These are phyloP conservation scores for Percina caprodes DNA, from an alignment of 2,113 vertebrate genomes.

Conservation along the genomic window DNA sequence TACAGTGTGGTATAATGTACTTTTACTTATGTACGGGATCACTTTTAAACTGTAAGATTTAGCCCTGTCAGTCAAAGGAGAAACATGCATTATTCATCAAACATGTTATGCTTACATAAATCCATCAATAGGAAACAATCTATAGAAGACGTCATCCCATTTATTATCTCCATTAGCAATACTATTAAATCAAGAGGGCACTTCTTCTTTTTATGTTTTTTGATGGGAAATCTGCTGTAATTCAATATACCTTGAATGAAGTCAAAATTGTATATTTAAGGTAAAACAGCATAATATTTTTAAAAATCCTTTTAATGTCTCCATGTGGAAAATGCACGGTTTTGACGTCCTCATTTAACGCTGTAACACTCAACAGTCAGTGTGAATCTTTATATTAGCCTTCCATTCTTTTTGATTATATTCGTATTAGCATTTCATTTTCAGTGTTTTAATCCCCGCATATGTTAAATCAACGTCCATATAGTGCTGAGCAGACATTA, in stretches of 20 bases:
- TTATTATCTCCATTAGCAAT: background rate
- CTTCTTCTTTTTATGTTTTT: conserved; percentile 1
- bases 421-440: conserved; percentile 67
- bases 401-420: conserved; percentile 47
- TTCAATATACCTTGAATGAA: conserved; percentile 12
- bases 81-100: conserved; percentile 25
- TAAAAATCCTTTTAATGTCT: background rate
- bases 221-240: background rate
- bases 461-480: conserved; percentile 45
- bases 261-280: background rate
- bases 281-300: conserved; percentile 21
- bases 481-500: conserved; percentile 57
- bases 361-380: conserved; percentile 40
- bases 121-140: conserved; percentile 13
- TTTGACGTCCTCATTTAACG: conserved; percentile 19
- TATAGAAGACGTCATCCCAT: background rate
- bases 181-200: background rate
- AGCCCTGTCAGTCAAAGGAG: conserved; percentile 1
- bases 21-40: too few relatives aligned
- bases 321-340: background rate
- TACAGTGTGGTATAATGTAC: too few relatives aligned
- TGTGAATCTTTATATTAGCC: conserved; percentile 23
- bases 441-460: conserved; percentile 60
- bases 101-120: conserved; percentile 26
- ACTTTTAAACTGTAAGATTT: conserved; percentile 4